Evolutionary conservation across 2,113 vertebrate species (phyloP), one percentile per base, ranked within the genome.

Genomic region (Sylvicapra grimmia): DNA sequence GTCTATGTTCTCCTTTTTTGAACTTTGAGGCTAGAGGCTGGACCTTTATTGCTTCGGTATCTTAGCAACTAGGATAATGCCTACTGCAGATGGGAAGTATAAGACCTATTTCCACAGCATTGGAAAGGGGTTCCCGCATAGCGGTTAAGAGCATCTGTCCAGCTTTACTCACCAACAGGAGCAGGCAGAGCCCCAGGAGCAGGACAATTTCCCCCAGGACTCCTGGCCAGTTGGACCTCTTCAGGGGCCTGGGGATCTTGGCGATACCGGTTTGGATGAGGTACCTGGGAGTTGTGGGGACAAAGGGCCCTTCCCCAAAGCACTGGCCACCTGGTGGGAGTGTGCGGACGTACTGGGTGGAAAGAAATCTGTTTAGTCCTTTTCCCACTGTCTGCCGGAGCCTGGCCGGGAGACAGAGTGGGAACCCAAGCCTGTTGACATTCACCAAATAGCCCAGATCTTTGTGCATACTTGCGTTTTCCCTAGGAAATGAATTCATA

Each of bases 221-320:
- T 16, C 98, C 98, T 75, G 98, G 88, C 99, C 99, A 99, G 68
- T 99, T 99, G 0, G 99, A 98, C 27, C 98, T 98, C 95, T 99
- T 98, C 0, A 97, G 96, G 58, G 99, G 97, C 54, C 98, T 97
- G 75, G 79, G 96, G 0, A 94, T 98, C 89, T 85, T 98, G 15
- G 97, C 98, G 2, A 99, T 99, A 44, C 99, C 99, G 54, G 99
- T 97, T 93, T 99, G 99, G 11, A 99, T 99, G 44, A 99, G 93
- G 0, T 99, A 97, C 88, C 98, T 98, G 27, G 99, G 99, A 0
- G 91, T 97, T 0, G 99, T 98, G 95, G 99, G 98, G 63, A 99
- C 99, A 97, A 99, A 99, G 0, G 99, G 99, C 0, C 99, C 99
- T 0, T 99, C 98, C 33, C 99, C 98, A 1, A 99, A 99, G 92